Conservation (phyloP, 2,797 vertebrate species). For the Busarellus nigricollis region DNA sequence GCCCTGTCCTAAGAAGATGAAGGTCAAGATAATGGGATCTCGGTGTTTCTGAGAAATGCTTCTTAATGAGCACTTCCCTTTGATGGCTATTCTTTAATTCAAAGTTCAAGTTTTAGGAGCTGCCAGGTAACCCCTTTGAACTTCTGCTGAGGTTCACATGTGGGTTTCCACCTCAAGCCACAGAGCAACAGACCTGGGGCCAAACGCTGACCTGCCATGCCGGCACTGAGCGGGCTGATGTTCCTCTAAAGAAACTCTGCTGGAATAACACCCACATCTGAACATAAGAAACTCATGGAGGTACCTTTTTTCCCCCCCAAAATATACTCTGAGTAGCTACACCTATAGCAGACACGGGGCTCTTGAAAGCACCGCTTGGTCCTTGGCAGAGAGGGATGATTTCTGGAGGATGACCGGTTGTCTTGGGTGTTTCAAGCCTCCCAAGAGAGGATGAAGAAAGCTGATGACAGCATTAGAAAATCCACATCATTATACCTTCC, state of each 20-base stretch:
- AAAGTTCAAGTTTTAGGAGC: background rate
- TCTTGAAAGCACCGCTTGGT: background rate
- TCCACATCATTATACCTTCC: background rate
- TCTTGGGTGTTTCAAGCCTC: background rate
- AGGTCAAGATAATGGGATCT: conserved; percentile 67
- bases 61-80: conserved; percentile 32
- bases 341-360: background rate
- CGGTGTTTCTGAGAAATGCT: conserved; percentile 22
- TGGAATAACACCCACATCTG: background rate
- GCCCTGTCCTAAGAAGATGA: conserved; percentile 55
- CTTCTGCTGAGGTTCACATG: conserved; percentile 55
- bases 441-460: background rate
- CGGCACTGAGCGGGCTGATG: accelerated
- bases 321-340: background rate
- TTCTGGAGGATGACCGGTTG: accelerated
- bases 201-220: conserved; percentile 29
- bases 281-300: background rate
- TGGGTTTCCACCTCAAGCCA: conserved; percentile 32
- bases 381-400: background rate
- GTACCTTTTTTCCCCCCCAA: accelerated
- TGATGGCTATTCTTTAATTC: conserved; percentile 43
- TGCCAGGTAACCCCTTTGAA: conserved; percentile 41
- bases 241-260: background rate
- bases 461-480: background rate
- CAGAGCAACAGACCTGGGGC: conserved; percentile 17